These are phyloP conservation scores for Trichopria drosophilae DNA, from an alignment of 2,888 invertebrate species.

Conservation along the genomic window DNA sequence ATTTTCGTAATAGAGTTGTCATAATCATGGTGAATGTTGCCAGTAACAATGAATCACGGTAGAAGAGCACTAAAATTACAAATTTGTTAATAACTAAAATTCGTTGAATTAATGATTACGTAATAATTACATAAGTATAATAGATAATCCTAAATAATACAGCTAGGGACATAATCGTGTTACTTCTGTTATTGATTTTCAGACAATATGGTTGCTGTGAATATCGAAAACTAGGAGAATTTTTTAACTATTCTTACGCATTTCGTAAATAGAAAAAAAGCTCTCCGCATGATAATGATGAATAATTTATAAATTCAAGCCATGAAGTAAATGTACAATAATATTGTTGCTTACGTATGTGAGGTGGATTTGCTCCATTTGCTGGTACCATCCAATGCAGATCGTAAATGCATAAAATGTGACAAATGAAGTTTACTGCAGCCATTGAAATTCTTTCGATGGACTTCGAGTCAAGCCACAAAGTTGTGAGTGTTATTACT, in stretches of 20 bases:
- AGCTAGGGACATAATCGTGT: too few relatives aligned
- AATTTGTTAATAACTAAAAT: too few relatives aligned
- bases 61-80: conserved; percentile 48
- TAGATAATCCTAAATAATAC: too few relatives aligned
- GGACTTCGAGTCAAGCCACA: conserved; percentile 64
- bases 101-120: too few relatives aligned
- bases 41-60: conserved; percentile 47
- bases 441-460: conserved; percentile 63
- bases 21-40: conserved; percentile 46
- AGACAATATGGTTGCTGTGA: too few relatives aligned
- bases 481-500: conserved; percentile 63
- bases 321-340: not conserved
- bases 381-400: conserved; percentile 66
- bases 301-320: too few relatives aligned
- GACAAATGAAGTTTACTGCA: conserved; percentile 66
- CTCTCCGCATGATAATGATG: too few relatives aligned
- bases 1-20: conserved; percentile 49
- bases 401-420: conserved; percentile 65
- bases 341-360: conserved; percentile 63
- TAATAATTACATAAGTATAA: too few relatives aligned
- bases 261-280: too few relatives aligned
- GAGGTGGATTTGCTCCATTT: conserved; percentile 65
- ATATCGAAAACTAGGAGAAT: too few relatives aligned
- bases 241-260: too few relatives aligned
- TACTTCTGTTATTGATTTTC: too few relatives aligned